Evolutionary conservation across 1,140 invertebrate species (phyloP).

Genomic region (Leptonema lineaticorne): DNA sequence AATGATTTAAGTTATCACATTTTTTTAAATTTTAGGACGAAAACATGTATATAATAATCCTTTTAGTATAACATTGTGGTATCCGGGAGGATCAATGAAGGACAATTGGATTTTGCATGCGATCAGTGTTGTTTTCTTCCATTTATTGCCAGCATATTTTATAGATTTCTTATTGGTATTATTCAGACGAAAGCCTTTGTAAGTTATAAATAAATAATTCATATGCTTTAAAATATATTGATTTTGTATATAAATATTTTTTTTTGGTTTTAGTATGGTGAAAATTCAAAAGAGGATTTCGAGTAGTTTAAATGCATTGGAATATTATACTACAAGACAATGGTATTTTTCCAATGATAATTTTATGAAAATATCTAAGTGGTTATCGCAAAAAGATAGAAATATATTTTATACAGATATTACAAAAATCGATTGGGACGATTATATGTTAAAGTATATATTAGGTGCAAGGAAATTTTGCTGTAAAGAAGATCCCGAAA

Average conservation of each 20-base stretch:
- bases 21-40: constrained; percentile 45
- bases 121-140: constrained; percentile 70
- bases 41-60: constrained; percentile 62
- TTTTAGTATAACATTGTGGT: constrained; percentile 73
- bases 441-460: constrained; percentile 71
- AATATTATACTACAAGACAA: constrained; percentile 84
- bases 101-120: constrained; percentile 66
- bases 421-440: constrained; percentile 63
- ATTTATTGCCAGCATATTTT: constrained; percentile 77
- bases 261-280: constrained; percentile 59
- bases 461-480: constrained; percentile 71
- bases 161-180: constrained; percentile 69
- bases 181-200: constrained; percentile 77
- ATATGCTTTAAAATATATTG: too few species aligned
- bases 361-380: constrained; percentile 61
- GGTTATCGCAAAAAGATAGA: constrained; percentile 61
- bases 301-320: constrained; percentile 64
- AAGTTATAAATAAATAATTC: too few species aligned
- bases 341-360: constrained; percentile 81
- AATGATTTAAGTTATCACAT: constrained; percentile 16
- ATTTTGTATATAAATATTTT: too few species aligned
- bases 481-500: constrained; percentile 73
- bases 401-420: constrained; percentile 62
- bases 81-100: constrained; percentile 75
- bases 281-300: constrained; percentile 66